These are phyloP conservation scores for Physocephala rufipes DNA, from an alignment of 2,888 invertebrate species.

Conservation along the genomic window DNA sequence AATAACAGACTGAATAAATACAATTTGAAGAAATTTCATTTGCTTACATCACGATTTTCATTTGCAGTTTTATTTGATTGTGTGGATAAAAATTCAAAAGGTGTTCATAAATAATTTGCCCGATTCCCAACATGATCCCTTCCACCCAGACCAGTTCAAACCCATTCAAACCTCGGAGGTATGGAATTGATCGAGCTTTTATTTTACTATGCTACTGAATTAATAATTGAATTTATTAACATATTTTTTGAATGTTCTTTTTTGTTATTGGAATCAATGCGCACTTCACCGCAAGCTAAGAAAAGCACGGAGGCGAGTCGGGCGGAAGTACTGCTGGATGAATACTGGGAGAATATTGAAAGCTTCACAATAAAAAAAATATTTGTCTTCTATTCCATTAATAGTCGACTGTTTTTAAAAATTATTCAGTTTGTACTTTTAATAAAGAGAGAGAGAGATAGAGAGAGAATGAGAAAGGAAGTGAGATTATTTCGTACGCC, in stretches of 20 bases:
- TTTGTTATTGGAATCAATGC: no score
- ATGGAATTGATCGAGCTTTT: not conserved
- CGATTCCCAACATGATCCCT: not conserved
- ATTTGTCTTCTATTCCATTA: no score
- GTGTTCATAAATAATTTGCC: slow-evolving; percentile 22
- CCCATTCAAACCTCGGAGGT: not conserved
- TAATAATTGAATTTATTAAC: slow-evolving; percentile 31
- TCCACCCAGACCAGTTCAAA: not conserved
- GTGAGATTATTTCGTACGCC: no score
- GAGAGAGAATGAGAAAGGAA: no score
- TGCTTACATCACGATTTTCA: slow-evolving; percentile 21
- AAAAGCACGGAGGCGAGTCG: no score
- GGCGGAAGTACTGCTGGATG: no score
- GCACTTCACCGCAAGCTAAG: no score
- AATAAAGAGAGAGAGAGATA: no score
- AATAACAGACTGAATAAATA: not conserved
- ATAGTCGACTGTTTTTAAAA: no score
- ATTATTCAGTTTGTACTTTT: no score
- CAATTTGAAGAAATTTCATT: slow-evolving; percentile 31
- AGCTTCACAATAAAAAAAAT: no score
- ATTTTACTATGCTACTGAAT: not conserved
- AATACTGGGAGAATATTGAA: no score
- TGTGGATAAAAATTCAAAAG: slow-evolving; percentile 33
- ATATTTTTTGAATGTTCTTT: slow-evolving; percentile 17
- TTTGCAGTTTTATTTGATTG: not conserved